phyloP scores from a whole-genome alignment of 2,797 vertebrate genomes.

The Galago senegalensis region DNA sequence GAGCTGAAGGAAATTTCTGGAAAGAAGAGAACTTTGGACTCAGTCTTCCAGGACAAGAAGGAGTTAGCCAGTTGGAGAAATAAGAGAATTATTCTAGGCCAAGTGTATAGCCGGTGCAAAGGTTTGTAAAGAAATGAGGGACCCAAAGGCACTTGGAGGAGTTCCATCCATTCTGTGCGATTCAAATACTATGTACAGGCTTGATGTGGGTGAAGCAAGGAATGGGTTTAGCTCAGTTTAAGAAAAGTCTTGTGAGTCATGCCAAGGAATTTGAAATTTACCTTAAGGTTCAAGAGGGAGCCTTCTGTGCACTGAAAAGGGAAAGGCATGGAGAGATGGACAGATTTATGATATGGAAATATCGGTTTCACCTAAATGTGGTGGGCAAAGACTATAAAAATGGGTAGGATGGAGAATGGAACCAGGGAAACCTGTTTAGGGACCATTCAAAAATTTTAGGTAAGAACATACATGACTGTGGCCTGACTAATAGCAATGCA shows the following conservation, averaged over 20 bases:
- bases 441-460: not conserved
- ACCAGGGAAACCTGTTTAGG: not conserved
- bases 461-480: not conserved
- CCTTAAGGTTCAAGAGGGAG: not conserved
- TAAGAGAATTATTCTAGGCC: not conserved
- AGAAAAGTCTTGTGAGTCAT: constrained; percentile 46
- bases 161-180: not conserved
- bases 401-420: not conserved
- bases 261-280: constrained; percentile 30
- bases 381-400: not conserved
- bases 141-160: not conserved
- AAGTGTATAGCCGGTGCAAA: not conserved
- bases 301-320: not conserved
- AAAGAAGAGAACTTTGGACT: not conserved
- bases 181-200: not conserved
- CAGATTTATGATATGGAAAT: not conserved
- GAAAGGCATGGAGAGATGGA: not conserved
- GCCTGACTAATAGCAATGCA: not conserved
- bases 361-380: not conserved
- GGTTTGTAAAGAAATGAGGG: not conserved
- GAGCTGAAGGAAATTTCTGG: not conserved
- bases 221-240: constrained; percentile 1
- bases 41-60: not conserved
- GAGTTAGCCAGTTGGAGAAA: not conserved
- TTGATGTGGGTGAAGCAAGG: not conserved